A percentile compares a stretch with the other conserved stretches of the same genome.
Conservation (phyloP, 2,888 invertebrate species). For the Agrochola lota region DNA sequence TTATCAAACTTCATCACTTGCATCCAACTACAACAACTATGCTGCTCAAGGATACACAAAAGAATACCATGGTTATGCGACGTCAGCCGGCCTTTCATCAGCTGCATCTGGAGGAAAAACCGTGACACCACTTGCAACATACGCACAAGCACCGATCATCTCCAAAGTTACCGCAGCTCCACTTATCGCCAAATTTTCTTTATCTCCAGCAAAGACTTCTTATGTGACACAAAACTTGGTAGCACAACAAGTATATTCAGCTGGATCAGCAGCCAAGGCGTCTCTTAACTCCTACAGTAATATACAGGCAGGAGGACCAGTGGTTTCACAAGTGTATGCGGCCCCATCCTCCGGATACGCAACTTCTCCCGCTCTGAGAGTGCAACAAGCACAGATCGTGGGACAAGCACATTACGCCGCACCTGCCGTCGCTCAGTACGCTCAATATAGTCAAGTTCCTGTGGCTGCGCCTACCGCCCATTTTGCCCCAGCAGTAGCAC, state of each 20-base stretch:
- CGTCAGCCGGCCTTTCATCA: constrained; percentile 88
- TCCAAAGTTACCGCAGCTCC: constrained; percentile 88
- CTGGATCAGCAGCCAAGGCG: constrained; percentile 84
- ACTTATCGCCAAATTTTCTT: constrained; percentile 82
- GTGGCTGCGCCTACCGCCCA: constrained; percentile 61
- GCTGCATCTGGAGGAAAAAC: constrained; percentile 77
- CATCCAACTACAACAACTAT: constrained; percentile 73
- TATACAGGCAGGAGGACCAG: constrained; percentile 82
- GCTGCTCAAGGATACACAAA: constrained; percentile 71
- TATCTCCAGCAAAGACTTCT: constrained; percentile 79
- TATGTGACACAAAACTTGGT: constrained; percentile 81
- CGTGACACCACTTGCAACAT: constrained; percentile 84
- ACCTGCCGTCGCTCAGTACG: constrained; percentile 64
- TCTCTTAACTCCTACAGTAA: constrained; percentile 82
- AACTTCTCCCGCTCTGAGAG: constrained; percentile 80
- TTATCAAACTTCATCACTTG: constrained; percentile 71
- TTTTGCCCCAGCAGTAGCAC: constrained; percentile 61
- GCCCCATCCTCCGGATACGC: constrained; percentile 83
- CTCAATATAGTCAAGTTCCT: constrained; percentile 75
- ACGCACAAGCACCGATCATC: constrained; percentile 89
- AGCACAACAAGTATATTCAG: constrained; percentile 76
- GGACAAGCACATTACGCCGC: constrained; percentile 68
- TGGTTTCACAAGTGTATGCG: constrained; percentile 86
- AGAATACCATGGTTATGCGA: constrained; percentile 90
- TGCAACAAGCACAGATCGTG: constrained; percentile 73